Evolutionary conservation across 2,113 vertebrate species (phyloP).

Genomic region (Tautogolabrus adspersus): DNA sequence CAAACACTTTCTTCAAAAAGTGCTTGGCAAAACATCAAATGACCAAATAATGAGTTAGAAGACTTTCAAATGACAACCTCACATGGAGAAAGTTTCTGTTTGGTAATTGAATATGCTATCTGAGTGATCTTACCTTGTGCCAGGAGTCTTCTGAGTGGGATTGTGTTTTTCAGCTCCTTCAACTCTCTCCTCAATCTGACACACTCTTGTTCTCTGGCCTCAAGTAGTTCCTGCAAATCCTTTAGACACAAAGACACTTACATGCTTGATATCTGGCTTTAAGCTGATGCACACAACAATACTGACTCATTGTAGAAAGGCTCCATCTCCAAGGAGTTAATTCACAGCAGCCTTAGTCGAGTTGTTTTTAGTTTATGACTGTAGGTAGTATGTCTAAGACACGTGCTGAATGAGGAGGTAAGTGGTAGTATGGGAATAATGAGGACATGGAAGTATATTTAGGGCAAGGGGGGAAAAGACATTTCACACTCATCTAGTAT

Average conservation of each 20-base stretch:
- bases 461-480: no score
- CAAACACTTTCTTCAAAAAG: no score
- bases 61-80: neutral
- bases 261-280: neutral
- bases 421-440: neutral
- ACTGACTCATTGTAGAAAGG: neutral
- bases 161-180: slow-evolving; percentile 69
- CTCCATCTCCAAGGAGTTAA: neutral
- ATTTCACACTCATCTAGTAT: no score
- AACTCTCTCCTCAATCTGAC: slow-evolving; percentile 80
- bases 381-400: no score
- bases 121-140: slow-evolving; percentile 63
- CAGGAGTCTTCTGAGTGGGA: slow-evolving; percentile 73
- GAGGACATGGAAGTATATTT: neutral
- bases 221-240: slow-evolving; percentile 80
- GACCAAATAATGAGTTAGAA: neutral
- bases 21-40: no score
- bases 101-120: no score
- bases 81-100: neutral
- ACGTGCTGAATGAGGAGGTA: neutral
- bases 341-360: neutral
- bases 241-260: slow-evolving; percentile 46
- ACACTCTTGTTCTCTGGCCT: slow-evolving; percentile 78
- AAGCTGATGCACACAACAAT: no score
- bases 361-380: neutral